Conservation (phyloP, 2,888 invertebrate genomes). For the Drosophila vallismaia region DNA sequence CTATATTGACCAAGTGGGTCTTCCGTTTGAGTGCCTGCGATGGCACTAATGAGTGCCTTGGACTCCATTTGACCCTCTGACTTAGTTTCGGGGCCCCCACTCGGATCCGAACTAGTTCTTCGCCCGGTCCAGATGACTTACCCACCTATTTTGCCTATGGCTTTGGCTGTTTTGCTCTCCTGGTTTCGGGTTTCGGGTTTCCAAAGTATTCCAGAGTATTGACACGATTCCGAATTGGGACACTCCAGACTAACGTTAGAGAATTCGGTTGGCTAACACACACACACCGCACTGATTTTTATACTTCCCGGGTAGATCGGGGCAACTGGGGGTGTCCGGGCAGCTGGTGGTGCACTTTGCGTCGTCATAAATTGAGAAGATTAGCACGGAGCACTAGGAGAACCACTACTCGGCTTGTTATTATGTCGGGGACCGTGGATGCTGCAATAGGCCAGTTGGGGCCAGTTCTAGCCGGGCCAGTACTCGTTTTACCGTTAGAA, state of each 20-base stretch:
- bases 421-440: conserved; percentile 58
- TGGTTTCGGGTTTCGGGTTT: conserved; percentile 6
- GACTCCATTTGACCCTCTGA: conserved; percentile 32
- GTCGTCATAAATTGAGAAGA: conserved; percentile 76
- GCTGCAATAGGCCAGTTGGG: conserved; percentile 75
- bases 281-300: conserved; percentile 34
- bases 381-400: conserved; percentile 63
- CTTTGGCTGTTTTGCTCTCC: neutral
- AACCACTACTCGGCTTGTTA: conserved; percentile 44
- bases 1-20: conserved; percentile 35
- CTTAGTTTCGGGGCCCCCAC: conserved; percentile 20
- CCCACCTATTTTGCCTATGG: conserved; percentile 25
- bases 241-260: conserved; percentile 69
- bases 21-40: conserved; percentile 13
- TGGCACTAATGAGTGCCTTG: conserved; percentile 1
- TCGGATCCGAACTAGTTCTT: conserved; percentile 17
- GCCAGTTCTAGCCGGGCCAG: conserved; percentile 64
- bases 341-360: conserved; percentile 64
- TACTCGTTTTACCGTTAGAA: conserved; percentile 84
- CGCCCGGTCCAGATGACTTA: conserved; percentile 6
- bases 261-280: conserved; percentile 58
- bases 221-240: conserved; percentile 81
- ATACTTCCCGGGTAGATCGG: conserved; percentile 28
- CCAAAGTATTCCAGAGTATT: conserved; percentile 65
- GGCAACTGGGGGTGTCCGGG: conserved; percentile 11